A percentile compares a stretch with the other conserved stretches of the same genome.
Conservation (phyloP, 1,140 invertebrate species). For the Cydia fagiglandana region DNA sequence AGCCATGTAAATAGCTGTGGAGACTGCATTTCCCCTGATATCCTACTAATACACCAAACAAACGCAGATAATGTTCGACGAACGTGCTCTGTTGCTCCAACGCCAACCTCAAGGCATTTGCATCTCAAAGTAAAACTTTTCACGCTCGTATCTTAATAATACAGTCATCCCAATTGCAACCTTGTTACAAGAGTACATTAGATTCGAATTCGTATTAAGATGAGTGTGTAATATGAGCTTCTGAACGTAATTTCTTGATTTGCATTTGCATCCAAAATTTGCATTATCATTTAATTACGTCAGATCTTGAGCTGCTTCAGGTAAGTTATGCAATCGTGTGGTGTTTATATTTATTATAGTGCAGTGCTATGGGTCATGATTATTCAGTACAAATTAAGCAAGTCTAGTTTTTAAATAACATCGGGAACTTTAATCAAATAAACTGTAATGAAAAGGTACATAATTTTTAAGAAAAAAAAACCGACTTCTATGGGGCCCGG, state of each 20-base stretch:
- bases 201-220: neutral
- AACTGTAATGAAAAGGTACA: too few species aligned
- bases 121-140: neutral
- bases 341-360: neutral
- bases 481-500: too few species aligned
- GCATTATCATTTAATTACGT: conserved; percentile 1
- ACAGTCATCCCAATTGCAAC: neutral
- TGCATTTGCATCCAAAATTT: conserved; percentile 18
- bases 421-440: too few species aligned
- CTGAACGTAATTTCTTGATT: neutral
- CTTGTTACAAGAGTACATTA: neutral
- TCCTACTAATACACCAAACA: neutral
- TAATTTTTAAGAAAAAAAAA: too few species aligned
- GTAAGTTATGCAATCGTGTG: neutral
- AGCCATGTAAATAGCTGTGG: too few species aligned
- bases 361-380: too few species aligned
- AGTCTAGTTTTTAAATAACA: too few species aligned
- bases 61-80: neutral
- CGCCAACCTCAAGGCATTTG: neutral
- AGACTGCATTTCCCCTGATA: too few species aligned
- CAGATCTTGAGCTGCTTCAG: neutral
- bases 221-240: neutral
- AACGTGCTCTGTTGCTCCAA: neutral
- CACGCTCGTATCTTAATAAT: neutral
- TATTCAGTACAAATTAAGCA: too few species aligned